phyloP scores from a whole-genome alignment of 2,888 invertebrate genomes.

The Lasioglossum villosulum region DNA sequence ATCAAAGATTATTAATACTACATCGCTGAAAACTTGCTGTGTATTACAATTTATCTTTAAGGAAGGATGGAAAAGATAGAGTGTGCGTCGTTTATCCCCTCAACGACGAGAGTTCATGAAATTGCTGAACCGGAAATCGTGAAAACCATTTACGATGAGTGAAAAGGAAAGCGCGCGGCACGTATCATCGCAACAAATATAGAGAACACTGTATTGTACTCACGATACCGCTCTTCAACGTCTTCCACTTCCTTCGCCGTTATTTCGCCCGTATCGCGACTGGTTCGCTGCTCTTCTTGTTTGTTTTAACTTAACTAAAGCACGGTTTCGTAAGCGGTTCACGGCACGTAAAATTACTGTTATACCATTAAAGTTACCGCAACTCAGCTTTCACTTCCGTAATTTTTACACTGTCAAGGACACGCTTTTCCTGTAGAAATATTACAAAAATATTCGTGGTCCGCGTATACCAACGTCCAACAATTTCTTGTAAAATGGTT shows the following conservation, averaged over 20 bases:
- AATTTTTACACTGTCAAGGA: conserved; percentile 23
- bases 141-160: conserved; percentile 31
- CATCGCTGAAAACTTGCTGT: not conserved
- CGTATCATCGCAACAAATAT: conserved; percentile 17
- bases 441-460: not conserved
- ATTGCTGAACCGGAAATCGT: conserved; percentile 39
- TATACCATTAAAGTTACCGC: conserved; percentile 20
- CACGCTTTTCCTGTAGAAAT: not conserved
- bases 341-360: conserved; percentile 28
- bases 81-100: not conserved
- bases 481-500: not conserved
- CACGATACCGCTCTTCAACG: not conserved
- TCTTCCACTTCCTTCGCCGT: not conserved
- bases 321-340: not conserved
- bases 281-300: not conserved
- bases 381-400: conserved; percentile 32
- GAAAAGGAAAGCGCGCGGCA: conserved; percentile 48
- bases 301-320: conserved; percentile 5
- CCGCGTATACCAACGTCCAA: not conserved
- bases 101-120: conserved; percentile 40
- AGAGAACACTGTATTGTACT: not conserved
- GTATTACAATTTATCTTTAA: not conserved
- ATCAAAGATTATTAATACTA: not conserved
- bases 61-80: not conserved
- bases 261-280: not conserved